These are phyloP conservation scores for Channa argus DNA, from an alignment of 2,113 vertebrate genomes.

Conservation along the genomic window DNA sequence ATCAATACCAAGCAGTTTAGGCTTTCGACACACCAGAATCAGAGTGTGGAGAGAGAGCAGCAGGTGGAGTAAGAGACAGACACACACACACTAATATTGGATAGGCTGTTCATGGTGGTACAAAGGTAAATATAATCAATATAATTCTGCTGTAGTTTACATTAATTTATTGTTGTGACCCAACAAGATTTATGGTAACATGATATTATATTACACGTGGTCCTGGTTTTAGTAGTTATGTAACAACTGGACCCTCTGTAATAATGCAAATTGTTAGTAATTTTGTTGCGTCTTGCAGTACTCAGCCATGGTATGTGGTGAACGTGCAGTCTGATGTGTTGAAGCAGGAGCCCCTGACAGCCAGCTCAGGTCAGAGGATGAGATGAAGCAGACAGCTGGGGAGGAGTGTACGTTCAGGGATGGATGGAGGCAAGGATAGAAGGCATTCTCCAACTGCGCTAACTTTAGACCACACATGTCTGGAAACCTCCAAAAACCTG, in stretches of 20 bases:
- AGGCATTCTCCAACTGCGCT: conserved; percentile 69
- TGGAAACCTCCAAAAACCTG: conserved; percentile 74
- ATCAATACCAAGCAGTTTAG: conserved; percentile 76
- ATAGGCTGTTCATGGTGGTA: conserved; percentile 21
- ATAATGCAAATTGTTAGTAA: conserved; percentile 39
- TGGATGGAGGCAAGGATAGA: conserved; percentile 66
- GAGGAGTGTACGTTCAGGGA: conserved; percentile 63
- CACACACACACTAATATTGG: conserved; percentile 29
- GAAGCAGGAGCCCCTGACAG: conserved; percentile 66
- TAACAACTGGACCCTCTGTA: conserved; percentile 35
- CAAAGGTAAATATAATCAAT: conserved; percentile 21
- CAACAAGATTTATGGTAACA: too few relatives aligned
- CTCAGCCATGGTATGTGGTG: conserved; percentile 50
- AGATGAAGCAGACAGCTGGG: conserved; percentile 78
- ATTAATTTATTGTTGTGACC: too few relatives aligned
- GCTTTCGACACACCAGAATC: conserved; percentile 75
- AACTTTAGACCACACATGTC: conserved; percentile 82
- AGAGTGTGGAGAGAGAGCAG: conserved; percentile 68
- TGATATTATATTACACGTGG: conserved; percentile 14
- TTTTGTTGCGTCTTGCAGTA: conserved; percentile 54
- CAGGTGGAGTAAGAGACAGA: conserved; percentile 69
- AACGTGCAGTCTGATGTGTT: conserved; percentile 50
- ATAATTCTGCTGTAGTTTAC: not conserved
- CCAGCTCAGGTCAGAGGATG: conserved; percentile 70
- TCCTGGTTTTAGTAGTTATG: conserved; percentile 25